phyloP scores from a whole-genome alignment of 2,113 vertebrate genomes.

The Myrmecobius fasciatus region DNA sequence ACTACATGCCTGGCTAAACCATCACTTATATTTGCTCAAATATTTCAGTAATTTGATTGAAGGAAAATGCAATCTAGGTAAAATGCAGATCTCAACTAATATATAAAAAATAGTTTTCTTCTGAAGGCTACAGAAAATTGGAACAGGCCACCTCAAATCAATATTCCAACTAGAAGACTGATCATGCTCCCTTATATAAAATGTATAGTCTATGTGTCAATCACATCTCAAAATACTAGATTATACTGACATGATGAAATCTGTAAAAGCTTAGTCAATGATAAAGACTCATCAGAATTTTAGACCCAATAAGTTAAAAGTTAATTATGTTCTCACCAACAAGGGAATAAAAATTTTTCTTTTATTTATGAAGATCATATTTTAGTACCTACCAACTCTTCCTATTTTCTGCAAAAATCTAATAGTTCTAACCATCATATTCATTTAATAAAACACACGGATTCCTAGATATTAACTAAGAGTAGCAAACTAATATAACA shows the following conservation, averaged over 20 bases:
- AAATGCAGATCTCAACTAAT: not conserved
- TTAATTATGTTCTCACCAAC: not conserved
- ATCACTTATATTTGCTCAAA: not conserved
- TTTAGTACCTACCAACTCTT: not conserved
- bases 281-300: not conserved
- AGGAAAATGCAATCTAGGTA: not conserved
- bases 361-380: not conserved
- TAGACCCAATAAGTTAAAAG: not conserved
- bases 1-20: not conserved
- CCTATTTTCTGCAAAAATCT: not conserved
- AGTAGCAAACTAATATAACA: not conserved
- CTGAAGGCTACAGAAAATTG: not conserved
- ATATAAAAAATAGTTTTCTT: not conserved
- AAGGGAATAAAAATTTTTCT: not conserved
- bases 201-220: not conserved
- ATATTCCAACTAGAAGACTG: not conserved
- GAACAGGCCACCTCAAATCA: not conserved
- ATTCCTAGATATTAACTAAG: not conserved
- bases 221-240: not conserved
- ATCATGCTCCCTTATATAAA: not conserved
- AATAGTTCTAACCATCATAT: not conserved
- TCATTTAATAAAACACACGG: not conserved
- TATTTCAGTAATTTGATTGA: not conserved
- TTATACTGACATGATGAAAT: not conserved
- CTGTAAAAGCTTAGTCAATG: not conserved